Evolutionary conservation across 2,888 invertebrate species (phyloP).

Genomic region (Rotaria macrura): DNA sequence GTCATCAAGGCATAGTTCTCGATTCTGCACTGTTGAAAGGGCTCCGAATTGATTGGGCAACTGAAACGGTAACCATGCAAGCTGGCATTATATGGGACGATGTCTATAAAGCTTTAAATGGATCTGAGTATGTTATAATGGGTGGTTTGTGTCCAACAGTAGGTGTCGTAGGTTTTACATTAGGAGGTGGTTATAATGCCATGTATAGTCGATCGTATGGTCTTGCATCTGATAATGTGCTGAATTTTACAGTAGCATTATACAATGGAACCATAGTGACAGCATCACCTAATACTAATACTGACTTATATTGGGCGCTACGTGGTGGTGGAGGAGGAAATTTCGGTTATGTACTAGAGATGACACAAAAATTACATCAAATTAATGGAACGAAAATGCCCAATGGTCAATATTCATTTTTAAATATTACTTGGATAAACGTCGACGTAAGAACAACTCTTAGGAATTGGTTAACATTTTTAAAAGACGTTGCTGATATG

Average conservation of each 20-base stretch:
- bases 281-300: not conserved
- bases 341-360: not conserved
- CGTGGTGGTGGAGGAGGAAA: slow-evolving; percentile 7
- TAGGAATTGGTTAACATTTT: not conserved
- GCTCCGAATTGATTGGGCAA: not conserved
- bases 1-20: not conserved
- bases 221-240: not conserved
- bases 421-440: not conserved
- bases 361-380: slow-evolving; percentile 9
- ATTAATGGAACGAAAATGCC: not conserved
- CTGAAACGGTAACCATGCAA: not conserved
- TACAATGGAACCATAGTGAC: not conserved
- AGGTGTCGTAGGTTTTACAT: slow-evolving; percentile 6
- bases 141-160: not conserved
- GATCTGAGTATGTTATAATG: not conserved
- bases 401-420: not conserved
- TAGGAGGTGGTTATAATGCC: slow-evolving; percentile 5
- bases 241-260: not conserved
- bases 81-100: not conserved
- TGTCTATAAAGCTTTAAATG: not conserved
- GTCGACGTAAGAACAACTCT: not conserved
- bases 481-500: not conserved
- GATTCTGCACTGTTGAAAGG: not conserved
- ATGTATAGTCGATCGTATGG: slow-evolving; percentile 1
- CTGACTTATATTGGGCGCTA: not conserved